Evolutionary conservation across 2,113 vertebrate species (phyloP).

Genomic region (Hippolais icterina): DNA sequence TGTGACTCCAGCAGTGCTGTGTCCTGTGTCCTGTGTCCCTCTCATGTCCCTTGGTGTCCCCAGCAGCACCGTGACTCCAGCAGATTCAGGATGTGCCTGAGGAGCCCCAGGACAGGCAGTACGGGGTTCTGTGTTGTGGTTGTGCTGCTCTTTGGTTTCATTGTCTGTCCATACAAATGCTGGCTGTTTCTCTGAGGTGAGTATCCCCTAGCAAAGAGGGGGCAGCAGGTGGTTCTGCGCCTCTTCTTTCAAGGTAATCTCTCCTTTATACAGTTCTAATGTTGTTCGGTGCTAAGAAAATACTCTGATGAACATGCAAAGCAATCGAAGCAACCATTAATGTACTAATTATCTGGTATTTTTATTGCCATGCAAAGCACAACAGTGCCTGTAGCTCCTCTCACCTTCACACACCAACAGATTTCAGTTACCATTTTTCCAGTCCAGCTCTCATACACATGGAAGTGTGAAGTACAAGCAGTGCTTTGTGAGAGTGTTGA

Average conservation of each 20-base stretch:
- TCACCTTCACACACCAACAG: neutral
- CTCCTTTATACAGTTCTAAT: neutral
- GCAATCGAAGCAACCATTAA: neutral
- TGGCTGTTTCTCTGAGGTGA: neutral
- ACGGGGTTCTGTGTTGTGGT: neutral
- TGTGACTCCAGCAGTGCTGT: too few relatives aligned
- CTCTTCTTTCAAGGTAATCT: neutral
- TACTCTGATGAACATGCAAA: neutral
- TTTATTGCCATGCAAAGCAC: neutral
- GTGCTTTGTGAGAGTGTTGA: neutral
- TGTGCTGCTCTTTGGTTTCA: neutral
- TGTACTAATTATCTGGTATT: neutral
- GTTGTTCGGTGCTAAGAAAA: neutral
- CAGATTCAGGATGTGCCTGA: too few relatives aligned
- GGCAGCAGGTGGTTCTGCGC: neutral
- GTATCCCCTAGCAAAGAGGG: neutral
- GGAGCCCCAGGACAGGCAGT: too few relatives aligned
- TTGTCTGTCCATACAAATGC: fast-evolving
- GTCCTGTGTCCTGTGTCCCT: neutral
- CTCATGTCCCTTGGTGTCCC: fast-evolving
- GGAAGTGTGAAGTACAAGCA: neutral
- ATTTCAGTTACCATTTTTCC: neutral
- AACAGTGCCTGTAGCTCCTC: neutral
- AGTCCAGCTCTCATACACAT: neutral
- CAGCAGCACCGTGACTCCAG: fast-evolving